These are phyloP conservation scores for Tachycineta bicolor DNA, from an alignment of 2,113 vertebrate species.

Conservation along the genomic window DNA sequence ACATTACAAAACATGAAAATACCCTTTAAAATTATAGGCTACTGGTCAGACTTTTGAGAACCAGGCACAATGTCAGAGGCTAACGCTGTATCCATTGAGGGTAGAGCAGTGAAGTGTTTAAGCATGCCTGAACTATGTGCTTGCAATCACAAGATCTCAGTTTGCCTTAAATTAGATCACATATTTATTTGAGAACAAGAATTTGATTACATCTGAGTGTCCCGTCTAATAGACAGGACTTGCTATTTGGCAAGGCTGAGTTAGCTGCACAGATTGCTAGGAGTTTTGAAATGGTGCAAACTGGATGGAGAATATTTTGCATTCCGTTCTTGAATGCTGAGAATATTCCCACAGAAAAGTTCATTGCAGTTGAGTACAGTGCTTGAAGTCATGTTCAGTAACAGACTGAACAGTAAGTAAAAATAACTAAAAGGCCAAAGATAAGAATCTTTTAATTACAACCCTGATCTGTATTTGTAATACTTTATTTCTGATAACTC, in stretches of 20 bases:
- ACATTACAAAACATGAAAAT: neutral
- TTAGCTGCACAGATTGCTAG: neutral
- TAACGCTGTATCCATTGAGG: neutral
- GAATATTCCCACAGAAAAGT: slow-evolving; percentile 36
- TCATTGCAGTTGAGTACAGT: neutral
- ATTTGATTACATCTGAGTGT: neutral
- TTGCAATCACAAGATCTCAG: slow-evolving; percentile 11
- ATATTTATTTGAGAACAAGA: slow-evolving; percentile 37
- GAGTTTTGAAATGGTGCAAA: slow-evolving; percentile 6
- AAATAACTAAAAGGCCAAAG: neutral
- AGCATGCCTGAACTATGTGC: slow-evolving; percentile 13
- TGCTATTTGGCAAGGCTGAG: neutral
- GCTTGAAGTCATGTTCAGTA: neutral
- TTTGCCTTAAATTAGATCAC: slow-evolving; percentile 42
- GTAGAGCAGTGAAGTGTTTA: neutral
- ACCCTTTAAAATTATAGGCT: neutral
- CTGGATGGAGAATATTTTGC: slow-evolving; percentile 24
- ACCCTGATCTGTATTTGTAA: neutral
- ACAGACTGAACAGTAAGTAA: neutral
- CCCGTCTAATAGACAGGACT: neutral
- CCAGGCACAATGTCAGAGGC: neutral
- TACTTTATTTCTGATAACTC: neutral
- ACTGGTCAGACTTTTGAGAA: neutral
- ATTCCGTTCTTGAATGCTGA: neutral
- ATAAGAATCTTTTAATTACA: neutral